phyloP scores from a whole-genome alignment of 1,140 invertebrate genomes.

The Scaptomyza pallida region DNA sequence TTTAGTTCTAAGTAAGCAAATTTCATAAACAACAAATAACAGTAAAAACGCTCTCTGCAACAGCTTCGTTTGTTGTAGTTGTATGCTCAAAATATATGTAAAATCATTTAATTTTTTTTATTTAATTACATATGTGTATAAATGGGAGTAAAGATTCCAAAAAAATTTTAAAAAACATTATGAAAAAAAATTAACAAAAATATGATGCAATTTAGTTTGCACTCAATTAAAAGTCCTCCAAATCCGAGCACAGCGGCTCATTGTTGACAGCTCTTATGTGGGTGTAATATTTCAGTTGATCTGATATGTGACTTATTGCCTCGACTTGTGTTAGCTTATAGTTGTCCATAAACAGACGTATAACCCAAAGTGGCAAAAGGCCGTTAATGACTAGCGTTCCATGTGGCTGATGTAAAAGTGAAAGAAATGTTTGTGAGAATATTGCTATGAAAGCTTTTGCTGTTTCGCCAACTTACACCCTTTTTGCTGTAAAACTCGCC shows the following conservation, averaged over 20 bases:
- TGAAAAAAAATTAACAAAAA: conserved; percentile 6
- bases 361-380: conserved; percentile 69
- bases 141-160: conserved; percentile 45
- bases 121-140: conserved; percentile 37
- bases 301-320: conserved; percentile 50
- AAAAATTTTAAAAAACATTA: conserved; percentile 10
- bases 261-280: conserved; percentile 53
- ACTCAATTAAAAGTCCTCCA: conserved; percentile 28
- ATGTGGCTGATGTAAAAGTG: conserved; percentile 31
- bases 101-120: conserved; percentile 35
- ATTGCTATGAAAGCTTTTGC: not conserved
- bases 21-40: conserved; percentile 43
- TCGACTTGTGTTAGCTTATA: conserved; percentile 43
- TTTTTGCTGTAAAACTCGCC: conserved; percentile 43
- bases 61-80: conserved; percentile 22
- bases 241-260: conserved; percentile 44
- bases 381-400: conserved; percentile 64
- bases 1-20: conserved; percentile 69
- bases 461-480: conserved; percentile 14
- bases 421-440: not conserved
- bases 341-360: conserved; percentile 67
- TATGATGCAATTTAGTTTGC: not conserved
- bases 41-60: conserved; percentile 44
- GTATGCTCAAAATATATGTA: conserved; percentile 27
- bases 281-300: conserved; percentile 44